Evolutionary conservation across 2,888 invertebrate genomes (phyloP).

Genomic region (Ptilodon capucinus): DNA sequence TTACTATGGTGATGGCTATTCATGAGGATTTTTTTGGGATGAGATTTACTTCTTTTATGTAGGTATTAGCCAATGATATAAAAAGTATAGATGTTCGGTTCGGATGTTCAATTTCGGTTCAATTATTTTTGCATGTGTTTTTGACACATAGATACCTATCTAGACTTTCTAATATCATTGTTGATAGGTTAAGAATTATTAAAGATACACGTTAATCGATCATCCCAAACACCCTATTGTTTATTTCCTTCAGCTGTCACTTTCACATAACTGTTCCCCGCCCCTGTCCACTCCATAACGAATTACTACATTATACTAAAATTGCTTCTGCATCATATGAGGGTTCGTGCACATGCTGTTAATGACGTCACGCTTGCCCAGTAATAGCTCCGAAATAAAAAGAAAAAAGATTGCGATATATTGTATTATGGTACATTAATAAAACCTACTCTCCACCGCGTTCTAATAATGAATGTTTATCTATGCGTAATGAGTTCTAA

Average conservation of each 20-base stretch:
- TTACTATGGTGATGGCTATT: conserved; percentile 21
- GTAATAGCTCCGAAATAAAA: background rate
- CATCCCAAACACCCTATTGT: conserved; percentile 1
- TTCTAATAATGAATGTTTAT: too few species aligned
- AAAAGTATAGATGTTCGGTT: too few species aligned
- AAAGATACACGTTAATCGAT: background rate
- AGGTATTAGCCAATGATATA: too few species aligned
- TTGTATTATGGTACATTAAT: too few species aligned
- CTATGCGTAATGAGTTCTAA: too few species aligned
- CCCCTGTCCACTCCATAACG: conserved; percentile 5
- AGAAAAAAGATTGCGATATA: background rate
- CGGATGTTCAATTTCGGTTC: too few species aligned
- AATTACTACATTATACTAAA: conserved; percentile 14
- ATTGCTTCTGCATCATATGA: conserved; percentile 9
- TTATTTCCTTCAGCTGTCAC: background rate
- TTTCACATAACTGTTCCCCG: background rate
- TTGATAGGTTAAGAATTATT: too few species aligned
- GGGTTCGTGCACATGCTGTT: conserved; percentile 29
- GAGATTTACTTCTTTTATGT: background rate
- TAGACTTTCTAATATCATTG: too few species aligned
- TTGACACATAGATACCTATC: too few species aligned
- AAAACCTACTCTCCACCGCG: too few species aligned
- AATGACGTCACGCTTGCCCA: conserved; percentile 30
- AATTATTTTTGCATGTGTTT: too few species aligned
- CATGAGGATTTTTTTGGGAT: background rate